Conservation (phyloP, 2,888 invertebrate species). For the Creontiades dilutus region DNA sequence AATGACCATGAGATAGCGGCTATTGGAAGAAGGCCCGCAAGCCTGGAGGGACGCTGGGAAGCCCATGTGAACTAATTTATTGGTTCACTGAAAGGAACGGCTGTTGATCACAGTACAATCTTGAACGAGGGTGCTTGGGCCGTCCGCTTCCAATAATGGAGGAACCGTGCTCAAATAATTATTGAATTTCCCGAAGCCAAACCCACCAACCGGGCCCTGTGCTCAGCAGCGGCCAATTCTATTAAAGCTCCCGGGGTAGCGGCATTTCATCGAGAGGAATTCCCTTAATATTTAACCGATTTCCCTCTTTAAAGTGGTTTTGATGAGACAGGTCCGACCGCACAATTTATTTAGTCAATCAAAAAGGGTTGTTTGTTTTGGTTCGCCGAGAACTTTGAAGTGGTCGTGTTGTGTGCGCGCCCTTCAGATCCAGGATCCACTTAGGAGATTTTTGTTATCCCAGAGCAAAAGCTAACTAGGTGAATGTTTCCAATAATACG, state of each 20-base stretch:
- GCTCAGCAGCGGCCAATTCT: neutral
- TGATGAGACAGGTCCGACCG: neutral
- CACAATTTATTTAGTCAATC: constrained; percentile 2
- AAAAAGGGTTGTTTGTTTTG: neutral
- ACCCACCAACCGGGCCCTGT: neutral
- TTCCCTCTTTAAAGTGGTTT: neutral
- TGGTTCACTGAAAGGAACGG: constrained; percentile 2
- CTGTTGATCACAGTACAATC: neutral
- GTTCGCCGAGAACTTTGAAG: neutral
- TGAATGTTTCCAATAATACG: too few relatives aligned
- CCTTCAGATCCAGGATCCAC: too few relatives aligned
- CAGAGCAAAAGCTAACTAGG: too few relatives aligned
- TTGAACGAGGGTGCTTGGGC: constrained; percentile 4
- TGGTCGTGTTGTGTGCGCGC: neutral
- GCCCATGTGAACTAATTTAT: constrained; percentile 19
- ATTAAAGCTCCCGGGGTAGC: neutral
- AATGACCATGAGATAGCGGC: constrained; percentile 12
- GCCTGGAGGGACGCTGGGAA: neutral
- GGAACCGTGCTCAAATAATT: neutral
- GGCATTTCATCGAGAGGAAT: constrained; percentile 14
- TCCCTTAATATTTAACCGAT: neutral
- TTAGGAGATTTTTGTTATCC: too few relatives aligned
- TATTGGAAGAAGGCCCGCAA: neutral
- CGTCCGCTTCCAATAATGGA: neutral
- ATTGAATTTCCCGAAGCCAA: constrained; percentile 6